Evolutionary conservation across 2,888 invertebrate species (phyloP), one percentile per base, ranked within the genome.

Genomic region (Chouioia cunea): DNA sequence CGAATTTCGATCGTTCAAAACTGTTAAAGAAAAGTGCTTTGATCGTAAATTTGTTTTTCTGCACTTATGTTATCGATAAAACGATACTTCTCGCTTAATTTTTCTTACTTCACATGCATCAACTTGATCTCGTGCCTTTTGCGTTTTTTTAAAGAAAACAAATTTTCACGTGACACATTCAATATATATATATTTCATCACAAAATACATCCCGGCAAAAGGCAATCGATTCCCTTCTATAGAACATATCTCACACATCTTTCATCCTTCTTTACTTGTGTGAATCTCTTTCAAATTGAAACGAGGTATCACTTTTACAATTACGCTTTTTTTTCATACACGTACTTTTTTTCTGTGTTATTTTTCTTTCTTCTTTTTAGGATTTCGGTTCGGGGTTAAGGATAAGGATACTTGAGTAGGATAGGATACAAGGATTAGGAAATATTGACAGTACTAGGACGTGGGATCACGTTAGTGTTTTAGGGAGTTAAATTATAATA

Each of bases 401-500:
- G 76, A 58, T 15, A 15, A 27, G 58, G 64, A 36, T 6, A 8
- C 12, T 36, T 36, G 36, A 47, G 36, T 58, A 44, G 69, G 46
- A 58, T 20, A n/a, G 63, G 64, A 44, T 63, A 53, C 12, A 44
- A 14, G 65, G 53, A 56, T 62, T 70, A 63, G 44, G 60, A 60
- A 50, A 43, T 64, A 58, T 43, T 65, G 36, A 36, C 10, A 36
- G 36, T 36, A 36, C 36, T 36, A 70, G 73, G 70, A 47, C 69
- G 14, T 20, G 50, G 52, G 18, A 65, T 70, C 66, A 70, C 54
- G 76, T 80, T 81, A 79, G 77, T 79, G 74, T 77, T 81, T 77
- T 79, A 80, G 76, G 80, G 76, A 79, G 75, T 83, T 82, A 83
- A 83, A 83, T 81, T 81, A 83, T 82, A 83, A 79, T 82, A 81